Evolutionary conservation across 2,797 vertebrate species (phyloP).

Genomic region (Synaphobranchus kaupii): DNA sequence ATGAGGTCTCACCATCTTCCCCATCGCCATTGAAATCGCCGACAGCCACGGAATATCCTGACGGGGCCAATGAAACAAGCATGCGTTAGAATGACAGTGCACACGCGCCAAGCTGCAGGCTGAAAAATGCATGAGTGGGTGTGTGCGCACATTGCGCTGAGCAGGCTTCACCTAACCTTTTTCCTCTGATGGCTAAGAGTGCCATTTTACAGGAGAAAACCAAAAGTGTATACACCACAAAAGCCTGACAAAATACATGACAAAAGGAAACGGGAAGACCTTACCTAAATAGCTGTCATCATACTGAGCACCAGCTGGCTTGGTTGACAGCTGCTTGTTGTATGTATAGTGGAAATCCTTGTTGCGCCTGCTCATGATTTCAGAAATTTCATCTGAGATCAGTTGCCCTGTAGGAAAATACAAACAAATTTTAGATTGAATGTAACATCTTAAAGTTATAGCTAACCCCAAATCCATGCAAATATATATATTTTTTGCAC

Average conservation of each 20-base stretch:
- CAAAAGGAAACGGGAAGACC: constrained; percentile 35
- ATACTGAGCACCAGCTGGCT: constrained; percentile 81
- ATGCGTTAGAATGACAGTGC: not conserved
- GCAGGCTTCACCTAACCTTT: not conserved
- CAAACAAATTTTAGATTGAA: not conserved
- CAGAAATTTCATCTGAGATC: constrained; percentile 87
- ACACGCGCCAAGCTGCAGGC: not conserved
- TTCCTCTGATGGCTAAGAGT: not conserved
- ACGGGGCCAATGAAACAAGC: constrained; percentile 41
- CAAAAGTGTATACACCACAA: not conserved
- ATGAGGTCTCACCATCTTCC: constrained; percentile 76
- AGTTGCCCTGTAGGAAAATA: constrained; percentile 80
- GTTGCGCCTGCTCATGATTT: constrained; percentile 78
- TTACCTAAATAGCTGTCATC: constrained; percentile 96
- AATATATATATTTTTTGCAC: not conserved
- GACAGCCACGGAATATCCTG: constrained; percentile 92
- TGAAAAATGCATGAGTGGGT: not conserved
- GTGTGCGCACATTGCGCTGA: not conserved
- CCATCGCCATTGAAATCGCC: constrained; percentile 89
- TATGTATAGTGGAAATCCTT: constrained; percentile 69
- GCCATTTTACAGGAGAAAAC: not conserved
- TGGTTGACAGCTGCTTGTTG: constrained; percentile 79
- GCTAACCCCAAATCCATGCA: not conserved
- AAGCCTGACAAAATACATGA: not conserved
- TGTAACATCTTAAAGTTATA: not conserved